A percentile compares a stretch with the other conserved stretches of the same genome.
phyloP scores from a whole-genome alignment of 1,140 invertebrate genomes.

The Sycophila sp. region DNA sequence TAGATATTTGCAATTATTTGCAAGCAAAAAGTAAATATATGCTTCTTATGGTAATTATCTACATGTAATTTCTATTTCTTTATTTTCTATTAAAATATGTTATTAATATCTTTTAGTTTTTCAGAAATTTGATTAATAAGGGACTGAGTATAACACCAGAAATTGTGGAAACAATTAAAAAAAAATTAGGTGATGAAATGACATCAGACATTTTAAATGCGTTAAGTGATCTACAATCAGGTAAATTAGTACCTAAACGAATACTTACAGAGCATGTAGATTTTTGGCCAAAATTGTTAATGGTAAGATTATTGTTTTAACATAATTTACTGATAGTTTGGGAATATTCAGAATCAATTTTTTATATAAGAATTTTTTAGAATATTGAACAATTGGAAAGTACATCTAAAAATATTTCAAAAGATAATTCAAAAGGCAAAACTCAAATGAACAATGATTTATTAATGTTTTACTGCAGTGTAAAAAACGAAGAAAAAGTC shows the following conservation, averaged over 20 bases:
- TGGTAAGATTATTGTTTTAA: neutral
- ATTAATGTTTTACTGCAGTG: neutral
- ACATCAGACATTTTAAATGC: neutral
- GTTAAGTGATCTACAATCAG: neutral
- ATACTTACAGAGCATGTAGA: neutral
- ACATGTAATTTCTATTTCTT: neutral
- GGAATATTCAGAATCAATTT: neutral
- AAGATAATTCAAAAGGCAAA: neutral
- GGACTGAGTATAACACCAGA: neutral
- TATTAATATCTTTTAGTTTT: neutral
- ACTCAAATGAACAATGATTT: neutral
- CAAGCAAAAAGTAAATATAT: neutral
- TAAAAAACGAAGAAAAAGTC: neutral
- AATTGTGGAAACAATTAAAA: neutral
- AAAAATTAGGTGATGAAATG: neutral
- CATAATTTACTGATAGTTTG: neutral
- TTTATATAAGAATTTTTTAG: neutral
- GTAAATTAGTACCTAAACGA: neutral
- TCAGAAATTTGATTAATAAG: conserved; percentile 8
- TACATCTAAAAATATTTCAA: neutral
- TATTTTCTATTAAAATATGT: neutral
- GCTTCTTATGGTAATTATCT: neutral
- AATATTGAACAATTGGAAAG: conserved; percentile 7
- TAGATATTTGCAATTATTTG: neutral
- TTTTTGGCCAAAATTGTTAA: neutral